A percentile compares a stretch with the other conserved stretches of the same genome.
phyloP scores from a whole-genome alignment of 2,888 invertebrate species.

The Hyalella azteca region DNA sequence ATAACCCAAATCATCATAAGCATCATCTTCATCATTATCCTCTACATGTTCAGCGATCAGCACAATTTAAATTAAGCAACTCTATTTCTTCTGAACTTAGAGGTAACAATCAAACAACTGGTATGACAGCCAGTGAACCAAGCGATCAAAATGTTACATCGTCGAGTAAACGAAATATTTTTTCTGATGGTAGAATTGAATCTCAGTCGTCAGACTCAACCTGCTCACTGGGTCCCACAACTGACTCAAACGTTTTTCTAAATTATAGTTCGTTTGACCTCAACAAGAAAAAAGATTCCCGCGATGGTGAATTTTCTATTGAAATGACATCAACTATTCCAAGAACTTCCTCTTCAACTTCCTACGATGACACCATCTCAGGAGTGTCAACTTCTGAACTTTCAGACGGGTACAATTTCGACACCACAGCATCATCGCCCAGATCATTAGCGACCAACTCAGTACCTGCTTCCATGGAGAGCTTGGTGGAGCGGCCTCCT shows the following conservation, averaged over 20 bases:
- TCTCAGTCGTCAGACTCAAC: background rate
- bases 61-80: slow-evolving; percentile 9
- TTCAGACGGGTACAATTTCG: background rate
- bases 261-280: background rate
- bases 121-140: background rate
- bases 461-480: background rate
- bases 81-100: background rate
- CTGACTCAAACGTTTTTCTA: background rate
- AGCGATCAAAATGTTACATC: background rate
- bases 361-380: background rate
- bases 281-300: background rate
- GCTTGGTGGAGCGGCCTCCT: background rate
- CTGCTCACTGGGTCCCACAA: background rate
- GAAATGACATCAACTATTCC: slow-evolving; percentile 16
- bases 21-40: slow-evolving; percentile 36
- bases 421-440: background rate
- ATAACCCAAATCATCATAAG: slow-evolving; percentile 6
- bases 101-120: background rate
- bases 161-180: background rate
- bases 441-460: background rate
- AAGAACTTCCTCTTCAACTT: background rate
- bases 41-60: background rate
- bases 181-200: background rate
- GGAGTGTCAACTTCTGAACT: slow-evolving; percentile 8
- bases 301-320: background rate